Base-by-base conservation (phyloP, 2,113 vertebrate genomes). In the Tylochromis polylepis region DNA sequence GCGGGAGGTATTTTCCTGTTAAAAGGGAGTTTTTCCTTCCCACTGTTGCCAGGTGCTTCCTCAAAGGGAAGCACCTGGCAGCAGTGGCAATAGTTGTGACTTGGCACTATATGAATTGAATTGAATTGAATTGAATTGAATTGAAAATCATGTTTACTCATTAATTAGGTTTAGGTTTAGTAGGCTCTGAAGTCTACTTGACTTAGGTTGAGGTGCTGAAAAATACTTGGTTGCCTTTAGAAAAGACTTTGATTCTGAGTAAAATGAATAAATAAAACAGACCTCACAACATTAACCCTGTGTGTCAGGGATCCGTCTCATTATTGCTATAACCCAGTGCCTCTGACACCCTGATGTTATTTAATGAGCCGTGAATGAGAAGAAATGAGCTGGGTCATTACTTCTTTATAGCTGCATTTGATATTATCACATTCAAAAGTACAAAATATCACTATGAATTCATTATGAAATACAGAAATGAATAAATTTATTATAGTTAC, bases 241-340 rank as follows among this genome's bases (percentile, higher is more conserved):
- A 46, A 43, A 70, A 70, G 65, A 49, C 43, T 29, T 59, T 12
- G 3, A 11, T 29, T 20, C 16, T 49, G 41, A 49, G 15, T 49
- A 75, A 70, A 75, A 75, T 27, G 15, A 72, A 29, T 15, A 46
- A 46, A 72, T 72, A 29, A 72, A 49, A 29, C 70, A 75, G 24
- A 12, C 62, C 62, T 24, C 62, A 1, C 62, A 70, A 70, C 12
- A 43, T 22, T 29, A 20, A 75, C 41, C 15, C 46, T 75, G 22
- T 7, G 22, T 18, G 65, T 70, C 65, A 43, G 24, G 22, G 29
- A 46, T 15, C 22, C 2, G 9, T 49, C 67, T 49, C 1, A 27
- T 49, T 49, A 7, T 51, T 75, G 70, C 16, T 1, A 0, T 49
- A 75, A 75, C 43, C 16, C 43, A 20, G 15, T 1, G 16, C 24